Evolutionary conservation across 2,888 invertebrate genomes (phyloP), one percentile per base, ranked within the genome.

Genomic region (Acrobasis repandana): DNA sequence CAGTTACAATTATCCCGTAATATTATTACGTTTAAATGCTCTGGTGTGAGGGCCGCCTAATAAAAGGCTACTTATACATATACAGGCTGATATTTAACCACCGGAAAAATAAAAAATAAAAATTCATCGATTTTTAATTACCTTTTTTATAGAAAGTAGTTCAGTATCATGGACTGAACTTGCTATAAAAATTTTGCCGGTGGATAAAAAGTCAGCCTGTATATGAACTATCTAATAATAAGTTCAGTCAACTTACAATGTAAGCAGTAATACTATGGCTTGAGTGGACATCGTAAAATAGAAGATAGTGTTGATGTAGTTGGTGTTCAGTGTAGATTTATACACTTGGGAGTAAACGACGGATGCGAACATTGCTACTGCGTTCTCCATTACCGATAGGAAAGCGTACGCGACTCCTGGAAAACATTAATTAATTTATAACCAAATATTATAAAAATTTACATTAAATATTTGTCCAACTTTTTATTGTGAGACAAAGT

Each of bases 331-430:
- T 0, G 96, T 95, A 0, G 94, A 94, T 65, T 94, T 94, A 83
- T 96, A 97, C 0, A 96, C 86, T 79, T 96, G 95, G 15, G 95
- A 93, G 78, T 96, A 97, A 48, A 96, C 85, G 1, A 95, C 91
- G 0, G 96, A 95, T 5, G 96, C 96, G 62, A 96, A 90, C 73
- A 97, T 91, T 0, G 95, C 96, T 47, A 96, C 95, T 0, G 96
- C 96, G 76, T 96, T 96, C 76, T 97, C 96, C 79, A 96, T 96
- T 0, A 96, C 96, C 0, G 96, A 94, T 9, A 97, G 86, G 65
- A 97, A 90, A 0, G 96, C 95, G 76, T 96, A 96, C 0, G 95
- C 94, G 78, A 96, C 96, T 36, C 95, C 95, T 95, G 80, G 10
- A 85, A 85, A 60, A 47, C 33, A 63, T 69, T 52, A 52, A 57